Conservation (phyloP, 1,140 invertebrate species). For the Aphaenogaster ashmeadi region DNA sequence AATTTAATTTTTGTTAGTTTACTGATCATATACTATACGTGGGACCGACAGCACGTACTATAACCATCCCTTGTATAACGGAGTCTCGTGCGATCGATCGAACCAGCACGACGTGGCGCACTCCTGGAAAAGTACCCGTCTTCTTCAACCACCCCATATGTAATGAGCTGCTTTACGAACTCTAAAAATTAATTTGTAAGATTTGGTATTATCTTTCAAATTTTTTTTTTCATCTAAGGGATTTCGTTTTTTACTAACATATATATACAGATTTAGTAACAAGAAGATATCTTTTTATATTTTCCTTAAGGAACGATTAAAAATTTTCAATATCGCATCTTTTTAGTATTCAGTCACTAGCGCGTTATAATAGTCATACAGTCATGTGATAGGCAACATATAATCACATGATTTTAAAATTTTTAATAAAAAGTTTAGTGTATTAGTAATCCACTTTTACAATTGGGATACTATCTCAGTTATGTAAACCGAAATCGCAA, state of each 20-base stretch:
- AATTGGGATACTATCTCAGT: neutral
- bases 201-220: neutral
- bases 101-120: slow-evolving; percentile 40
- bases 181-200: neutral
- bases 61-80: slow-evolving; percentile 44
- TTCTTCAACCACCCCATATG: slow-evolving; percentile 20
- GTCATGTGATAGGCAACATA: neutral
- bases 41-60: neutral
- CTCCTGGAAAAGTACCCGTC: slow-evolving; percentile 50
- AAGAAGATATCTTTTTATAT: neutral
- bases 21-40: neutral
- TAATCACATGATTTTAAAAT: neutral
- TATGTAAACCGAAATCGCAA: neutral
- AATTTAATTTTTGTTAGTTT: neutral
- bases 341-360: neutral
- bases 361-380: neutral
- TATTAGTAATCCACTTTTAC: neutral
- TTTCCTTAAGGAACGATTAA: neutral
- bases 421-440: neutral
- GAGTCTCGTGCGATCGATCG: slow-evolving; percentile 57
- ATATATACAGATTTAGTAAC: neutral
- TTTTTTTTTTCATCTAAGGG: neutral
- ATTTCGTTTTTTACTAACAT: neutral
- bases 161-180: neutral
- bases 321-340: neutral